Evolutionary conservation across 2,888 invertebrate species (phyloP), one percentile per base, ranked within the genome.

Genomic region (Aphidoletes aphidimyza): DNA sequence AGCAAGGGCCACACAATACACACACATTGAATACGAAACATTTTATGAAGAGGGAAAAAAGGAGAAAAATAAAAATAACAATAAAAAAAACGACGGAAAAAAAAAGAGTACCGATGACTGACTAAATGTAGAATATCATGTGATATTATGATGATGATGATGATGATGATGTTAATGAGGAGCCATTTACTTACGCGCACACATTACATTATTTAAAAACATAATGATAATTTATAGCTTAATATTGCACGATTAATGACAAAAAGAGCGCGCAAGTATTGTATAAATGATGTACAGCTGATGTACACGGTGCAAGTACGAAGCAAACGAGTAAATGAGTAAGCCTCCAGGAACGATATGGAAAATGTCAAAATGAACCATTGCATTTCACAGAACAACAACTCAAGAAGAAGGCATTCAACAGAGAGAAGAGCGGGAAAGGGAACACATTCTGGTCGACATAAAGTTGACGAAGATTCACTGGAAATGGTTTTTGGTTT

Each of bases 131-230:
- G 11, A 34, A 69, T 22, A 2, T 22, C 22, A 54, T 8, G 22
- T 22, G 22, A 22, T 54, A 5, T 54, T 2, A 54, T 19, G 22
- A 54, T 11, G n/a, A 54, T 9, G 17, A 47, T 54, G 14, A 11
- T 26, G n/a, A 54, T 69, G 69, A 69, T 69, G 34, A 30, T 30
- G 54, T 69, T 69, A 69, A 69, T 69, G 54, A 54, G 54, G 6
- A 54, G 69, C 69, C 69, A 30, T 69, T 69, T 69, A 69, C 69
- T 69, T 69, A 30, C 30, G 34, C 69, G 69, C n/a, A 30, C 30
- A 69, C 69, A 30, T 69, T 69, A 30, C 69, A 69, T 69, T 69
- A 69, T 69, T 69, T 69, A 14, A 69, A 69, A 69, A 14, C 11
- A 30, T 30, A 69, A 69, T 69, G 34, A 69, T 69, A 30, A 69